Conservation (phyloP, 2,888 invertebrate genomes). For the Orthonychiurus folsomi region DNA sequence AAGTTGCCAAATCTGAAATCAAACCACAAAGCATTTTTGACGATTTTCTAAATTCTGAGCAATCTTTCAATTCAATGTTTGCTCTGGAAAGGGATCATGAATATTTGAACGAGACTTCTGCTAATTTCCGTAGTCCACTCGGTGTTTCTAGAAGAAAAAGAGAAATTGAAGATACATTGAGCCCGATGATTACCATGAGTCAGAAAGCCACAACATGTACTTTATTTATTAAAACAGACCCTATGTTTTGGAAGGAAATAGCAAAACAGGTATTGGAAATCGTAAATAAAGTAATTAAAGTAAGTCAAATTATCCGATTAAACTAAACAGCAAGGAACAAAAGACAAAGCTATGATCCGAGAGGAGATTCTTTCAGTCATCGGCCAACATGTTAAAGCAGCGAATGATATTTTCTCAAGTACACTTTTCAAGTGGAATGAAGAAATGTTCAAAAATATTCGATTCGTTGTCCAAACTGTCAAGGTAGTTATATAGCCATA, state of each 20-base stretch:
- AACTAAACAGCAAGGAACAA: slow-evolving; percentile 7
- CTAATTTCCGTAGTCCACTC: neutral
- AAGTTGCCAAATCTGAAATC: slow-evolving; percentile 6
- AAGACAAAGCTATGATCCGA: slow-evolving; percentile 4
- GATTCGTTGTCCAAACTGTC: slow-evolving; percentile 5
- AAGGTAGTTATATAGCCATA: slow-evolving; percentile 5
- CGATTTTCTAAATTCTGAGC: neutral
- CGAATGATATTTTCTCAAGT: slow-evolving; percentile 11
- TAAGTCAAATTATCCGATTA: neutral
- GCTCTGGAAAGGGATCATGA: no score
- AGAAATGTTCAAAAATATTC: slow-evolving; percentile 9
- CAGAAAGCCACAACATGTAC: slow-evolving; percentile 8
- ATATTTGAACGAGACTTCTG: neutral
- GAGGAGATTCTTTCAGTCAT: slow-evolving; percentile 10
- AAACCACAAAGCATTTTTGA: neutral
- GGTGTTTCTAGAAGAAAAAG: neutral
- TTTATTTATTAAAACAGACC: slow-evolving; percentile 9
- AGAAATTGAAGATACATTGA: no score
- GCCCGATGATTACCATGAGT: neutral
- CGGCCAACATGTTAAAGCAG: slow-evolving; percentile 13
- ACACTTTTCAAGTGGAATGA: slow-evolving; percentile 4
- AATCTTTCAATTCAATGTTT: no score
- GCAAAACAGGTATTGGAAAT: slow-evolving; percentile 2
- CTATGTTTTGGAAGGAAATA: slow-evolving; percentile 8
- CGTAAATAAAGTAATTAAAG: neutral